These are phyloP conservation scores for Tetramorium parvispinum DNA, from an alignment of 1,140 invertebrate genomes.

Conservation along the genomic window DNA sequence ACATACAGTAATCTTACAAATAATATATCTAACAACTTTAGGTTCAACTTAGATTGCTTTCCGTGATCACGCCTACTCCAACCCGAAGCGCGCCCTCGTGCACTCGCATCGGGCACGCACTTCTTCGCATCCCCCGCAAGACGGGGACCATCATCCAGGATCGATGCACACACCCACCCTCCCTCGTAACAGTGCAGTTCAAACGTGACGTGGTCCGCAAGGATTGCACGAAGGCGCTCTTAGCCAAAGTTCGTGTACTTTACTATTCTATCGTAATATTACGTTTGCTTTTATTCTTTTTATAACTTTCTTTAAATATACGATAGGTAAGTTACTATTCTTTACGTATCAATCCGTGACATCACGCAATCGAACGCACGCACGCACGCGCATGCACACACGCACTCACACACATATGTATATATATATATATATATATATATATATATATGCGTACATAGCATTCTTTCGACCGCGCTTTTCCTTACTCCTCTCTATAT, in stretches of 20 bases:
- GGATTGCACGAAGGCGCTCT: constrained; percentile 68
- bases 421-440: too few relatives aligned
- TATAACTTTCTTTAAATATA: constrained; percentile 75
- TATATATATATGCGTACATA: neutral
- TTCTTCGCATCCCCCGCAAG: neutral
- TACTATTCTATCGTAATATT: constrained; percentile 75
- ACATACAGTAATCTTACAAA: constrained; percentile 84
- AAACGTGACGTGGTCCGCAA: constrained; percentile 16
- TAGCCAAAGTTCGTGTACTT: constrained; percentile 71
- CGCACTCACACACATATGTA: neutral
- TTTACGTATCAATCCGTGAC: constrained; percentile 69
- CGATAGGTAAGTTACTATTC: constrained; percentile 72
- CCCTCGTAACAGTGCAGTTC: neutral
- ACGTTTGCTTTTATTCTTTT: constrained; percentile 70
- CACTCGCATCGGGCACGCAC: constrained; percentile 51
- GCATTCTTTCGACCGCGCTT: constrained; percentile 1
- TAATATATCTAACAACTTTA: constrained; percentile 85
- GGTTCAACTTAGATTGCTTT: constrained; percentile 84
- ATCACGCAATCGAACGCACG: constrained; percentile 32
- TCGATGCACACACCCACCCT: neutral
- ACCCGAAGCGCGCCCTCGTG: constrained; percentile 54
- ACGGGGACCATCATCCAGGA: neutral
- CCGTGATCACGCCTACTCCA: constrained; percentile 81
- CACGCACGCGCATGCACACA: constrained; percentile 12
- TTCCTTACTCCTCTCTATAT: neutral